Evolutionary conservation across 2,888 invertebrate species (phyloP), one percentile per base, ranked within the genome.

Genomic region (Ptilodon capucinus): DNA sequence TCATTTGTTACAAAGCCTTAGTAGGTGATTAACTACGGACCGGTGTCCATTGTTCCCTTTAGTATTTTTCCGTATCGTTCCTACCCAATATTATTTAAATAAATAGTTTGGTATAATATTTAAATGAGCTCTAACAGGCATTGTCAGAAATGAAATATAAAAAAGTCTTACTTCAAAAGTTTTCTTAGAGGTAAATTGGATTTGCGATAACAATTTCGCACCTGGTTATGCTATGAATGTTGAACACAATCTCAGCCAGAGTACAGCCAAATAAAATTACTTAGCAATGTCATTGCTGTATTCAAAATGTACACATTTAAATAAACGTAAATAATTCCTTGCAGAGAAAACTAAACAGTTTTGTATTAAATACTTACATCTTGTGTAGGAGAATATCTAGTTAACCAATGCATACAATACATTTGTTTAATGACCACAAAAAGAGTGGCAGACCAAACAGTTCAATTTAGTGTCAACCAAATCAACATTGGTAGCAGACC

Each of bases 11-110:
- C 55, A 61, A 70, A 62, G 53, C 57, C 55, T 57, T 59, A 54
- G 70, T 73, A 71, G n/a, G n/a, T n/a, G n/a, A n/a, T n/a, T n/a
- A 69, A 68, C 59, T 54, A 51, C 53, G 46, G 48, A 69, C 68
- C 49, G 54, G 63, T 60, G 58, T 44, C 48, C 35, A 67, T 69
- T 63, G 61, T 66, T 63, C 55, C 48, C 48, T 59, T 68, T 57
- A 61, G 68, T 70, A 68, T 75, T 76, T 76, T 71, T 62, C 57
- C 57, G 62, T 67, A 51, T 45, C 54, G 54, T 65, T 67, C 11
- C 8, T 65, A 71, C 67, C 71, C 68, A 74, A 80, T 76, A 79
- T 78, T 81, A 84, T 81, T 81, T 76, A 81, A 83, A 84, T 79
- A 75, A 71, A 13, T 39, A 13, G 1, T 65, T 64, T 68, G 75